Base-by-base conservation (phyloP, 2,113 vertebrate species). In the Macquaria australasica region DNA sequence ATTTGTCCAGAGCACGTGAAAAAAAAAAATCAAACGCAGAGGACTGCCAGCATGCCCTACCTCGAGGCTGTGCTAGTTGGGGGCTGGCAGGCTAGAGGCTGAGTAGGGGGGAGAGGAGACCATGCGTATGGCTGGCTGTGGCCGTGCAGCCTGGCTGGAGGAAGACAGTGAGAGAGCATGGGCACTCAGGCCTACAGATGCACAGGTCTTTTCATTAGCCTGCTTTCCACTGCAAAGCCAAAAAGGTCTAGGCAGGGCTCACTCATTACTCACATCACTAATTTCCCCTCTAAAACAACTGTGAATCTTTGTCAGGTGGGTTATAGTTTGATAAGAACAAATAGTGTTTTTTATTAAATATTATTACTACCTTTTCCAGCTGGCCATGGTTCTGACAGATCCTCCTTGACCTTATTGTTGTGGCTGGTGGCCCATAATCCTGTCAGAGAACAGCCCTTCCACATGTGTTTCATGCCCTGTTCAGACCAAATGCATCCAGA, bases 21-120 rank as follows among this genome's bases (percentile, higher is more conserved):
- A 59, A 41, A 60, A 51, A 72, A 77, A 82, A 72, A 89, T 72
- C 48, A 63, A 85, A 73, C 16, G 9, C 68, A 81, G 73, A 73
- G 79, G 50, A 74, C 69, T 84, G 86, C 85, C 89, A 88, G 63
- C 56, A 28, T 89, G 90, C 70, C 91, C 82, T 85, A 89, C 89
- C 92, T 94, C 84, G 31, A 87, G 92, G 88, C 88, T 84, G 82
- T 69, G 86, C 83, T 84, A 70, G 85, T 85, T 90, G 82, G 67
- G 80, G 72, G 56, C 67, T 76, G 89, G 77, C 84, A 73, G 80
- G 75, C 81, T 84, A 55, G 21, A 77, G 79, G 79, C 53, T 78
- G 84, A n/a, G 39, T 63, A 72, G 28, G 68, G 51, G 77, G 73
- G 64, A 66, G 63, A 37, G 71, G 79, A 75, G 74, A 71, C 11